A percentile compares a stretch with the other conserved stretches of the same genome.
Evolutionary conservation across 1,140 invertebrate species (phyloP).

Genomic region (Atta cephalotes): DNA sequence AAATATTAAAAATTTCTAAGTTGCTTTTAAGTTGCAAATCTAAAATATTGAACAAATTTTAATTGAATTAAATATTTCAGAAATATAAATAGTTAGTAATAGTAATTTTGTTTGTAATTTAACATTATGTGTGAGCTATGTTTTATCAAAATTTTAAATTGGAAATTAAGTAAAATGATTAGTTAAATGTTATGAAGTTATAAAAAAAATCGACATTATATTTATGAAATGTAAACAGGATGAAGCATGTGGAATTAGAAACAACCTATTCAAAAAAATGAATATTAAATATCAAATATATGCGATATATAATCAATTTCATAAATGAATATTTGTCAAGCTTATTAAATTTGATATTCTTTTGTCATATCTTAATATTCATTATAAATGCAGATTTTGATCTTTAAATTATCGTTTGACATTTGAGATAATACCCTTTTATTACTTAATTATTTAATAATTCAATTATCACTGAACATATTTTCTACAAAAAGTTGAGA

Average conservation of each 20-base stretch:
- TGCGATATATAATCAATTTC: slow-evolving; percentile 3
- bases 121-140: not conserved
- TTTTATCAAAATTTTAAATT: not conserved
- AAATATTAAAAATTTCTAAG: not conserved
- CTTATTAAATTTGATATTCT: slow-evolving; percentile 41
- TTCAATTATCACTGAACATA: not conserved
- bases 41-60: slow-evolving; percentile 10
- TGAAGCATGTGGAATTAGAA: not conserved
- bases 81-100: not conserved
- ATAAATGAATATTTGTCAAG: not conserved
- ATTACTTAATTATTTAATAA: slow-evolving; percentile 6
- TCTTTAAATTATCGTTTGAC: not conserved
- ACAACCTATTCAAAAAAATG: not conserved
- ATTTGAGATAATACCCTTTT: not conserved
- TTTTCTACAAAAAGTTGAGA: not conserved
- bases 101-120: not conserved
- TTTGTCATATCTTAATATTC: slow-evolving; percentile 21
- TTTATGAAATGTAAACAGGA: not conserved
- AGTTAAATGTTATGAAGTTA: not conserved
- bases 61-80: not conserved
- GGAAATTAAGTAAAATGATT: not conserved
- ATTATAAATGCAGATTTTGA: slow-evolving; percentile 3
- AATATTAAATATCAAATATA: not conserved
- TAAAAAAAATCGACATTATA: not conserved
- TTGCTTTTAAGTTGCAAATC: slow-evolving; percentile 9